Evolutionary conservation across 2,797 vertebrate species (phyloP), one percentile per base, ranked within the genome.

Genomic region (Pyrocephalus nanus): DNA sequence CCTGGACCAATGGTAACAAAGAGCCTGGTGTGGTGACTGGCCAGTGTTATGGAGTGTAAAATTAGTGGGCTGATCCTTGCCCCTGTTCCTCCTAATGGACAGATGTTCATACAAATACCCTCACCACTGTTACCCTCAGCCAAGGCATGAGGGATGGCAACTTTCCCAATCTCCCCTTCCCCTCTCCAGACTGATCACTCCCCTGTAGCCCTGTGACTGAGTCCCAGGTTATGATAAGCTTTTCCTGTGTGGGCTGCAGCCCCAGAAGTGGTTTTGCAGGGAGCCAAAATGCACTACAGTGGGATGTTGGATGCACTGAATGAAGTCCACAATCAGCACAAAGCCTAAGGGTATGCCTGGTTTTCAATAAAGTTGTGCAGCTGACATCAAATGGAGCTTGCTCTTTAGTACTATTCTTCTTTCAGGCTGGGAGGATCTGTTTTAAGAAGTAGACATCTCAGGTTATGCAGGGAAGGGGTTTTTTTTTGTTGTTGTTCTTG

Each of bases 281-380:
- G 40, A 58, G 34, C 51, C 20, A 55, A 50, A 86, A 69, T 17
- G 6, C 4, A 3, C 40, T 40, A 47, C 22, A 12, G 0, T 51
- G 26, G 23, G 15, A 34, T 40, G 15, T 3, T 75, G 82, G 70
- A 54, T 22, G 10, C 30, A 11, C 48, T 16, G 38, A 77, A 75
- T 67, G 38, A 83, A 90, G 45, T 51, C 48, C 9, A 21, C 34
- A 34, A 48, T 75, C 77, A 84, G 60, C 70, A 70, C 0, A 0
- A 72, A 69, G 51, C 20, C 30, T 53, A 47, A 73, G 20, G 8
- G 10, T 55, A 77, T 50, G 30, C 45, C 72, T 89, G 34, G 16
- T 77, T 96, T 95, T 74, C 77, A 88, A 54, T 77, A 34, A 70
- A 80, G 26, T 34, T 67, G 36, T 83, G 32, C 76, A 73, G 40